Conservation (phyloP, 2,797 vertebrate species). For the Myotis pilosus region DNA sequence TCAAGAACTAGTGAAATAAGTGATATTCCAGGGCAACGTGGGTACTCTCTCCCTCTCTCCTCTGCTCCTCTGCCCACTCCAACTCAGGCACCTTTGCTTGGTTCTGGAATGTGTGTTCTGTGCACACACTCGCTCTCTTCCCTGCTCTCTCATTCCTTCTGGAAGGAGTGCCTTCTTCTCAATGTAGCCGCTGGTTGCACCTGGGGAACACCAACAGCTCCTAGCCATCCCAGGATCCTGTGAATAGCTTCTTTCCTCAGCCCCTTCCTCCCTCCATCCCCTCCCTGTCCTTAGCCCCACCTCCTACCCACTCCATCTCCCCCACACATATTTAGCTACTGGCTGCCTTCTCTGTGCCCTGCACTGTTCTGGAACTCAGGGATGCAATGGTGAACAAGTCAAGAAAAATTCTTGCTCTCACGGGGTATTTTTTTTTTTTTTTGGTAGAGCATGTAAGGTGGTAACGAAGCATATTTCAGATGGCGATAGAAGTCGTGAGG, state of each 20-base stretch:
- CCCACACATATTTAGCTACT: not conserved
- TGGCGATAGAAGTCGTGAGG: rapidly evolving
- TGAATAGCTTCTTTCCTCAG: not conserved
- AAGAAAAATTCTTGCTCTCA: rapidly evolving
- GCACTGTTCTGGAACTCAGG: not conserved
- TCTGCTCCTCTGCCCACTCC: no score
- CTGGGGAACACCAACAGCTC: not conserved
- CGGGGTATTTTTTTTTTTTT: not conserved
- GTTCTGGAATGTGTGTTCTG: not conserved
- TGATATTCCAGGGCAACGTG: not conserved
- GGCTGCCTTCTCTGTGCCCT: not conserved
- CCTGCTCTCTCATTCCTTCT: not conserved
- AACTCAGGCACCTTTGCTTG: not conserved
- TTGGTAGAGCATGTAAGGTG: not conserved
- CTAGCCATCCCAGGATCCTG: not conserved
- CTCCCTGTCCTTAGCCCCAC: no score
- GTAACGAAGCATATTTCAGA: not conserved
- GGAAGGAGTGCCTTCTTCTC: not conserved
- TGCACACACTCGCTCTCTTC: rapidly evolving
- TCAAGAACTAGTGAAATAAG: not conserved
- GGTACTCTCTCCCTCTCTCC: not conserved
- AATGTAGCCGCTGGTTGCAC: not conserved
- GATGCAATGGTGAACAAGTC: not conserved
- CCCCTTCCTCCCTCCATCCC: no score
- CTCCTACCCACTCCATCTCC: not conserved